Base-by-base conservation (phyloP, 2,797 vertebrate species). In the Danio albolineatus region DNA sequence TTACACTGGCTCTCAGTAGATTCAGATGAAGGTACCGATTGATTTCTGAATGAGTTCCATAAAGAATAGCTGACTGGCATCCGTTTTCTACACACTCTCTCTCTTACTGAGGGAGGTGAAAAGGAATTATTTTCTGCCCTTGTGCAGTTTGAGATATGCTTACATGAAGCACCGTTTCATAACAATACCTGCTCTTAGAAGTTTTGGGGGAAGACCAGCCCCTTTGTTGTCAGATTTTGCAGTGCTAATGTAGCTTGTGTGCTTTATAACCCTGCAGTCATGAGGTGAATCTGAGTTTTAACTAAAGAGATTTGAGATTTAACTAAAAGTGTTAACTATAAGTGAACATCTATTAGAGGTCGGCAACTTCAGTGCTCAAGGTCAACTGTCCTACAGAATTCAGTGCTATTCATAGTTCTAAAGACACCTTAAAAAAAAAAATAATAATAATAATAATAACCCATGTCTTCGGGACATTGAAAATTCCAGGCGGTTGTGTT, bases 11-110 rank as follows among this genome's bases (percentile, higher is more conserved):
- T 8, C 66, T 72, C 44, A 10, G 8, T 60, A 19, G 36, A 74
- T 76, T 39, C 59, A 53, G 2, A 70, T 65, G n/a, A 57, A 61
- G 19, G 43, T 62, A 21, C 5, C 14, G 19, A 48, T 53, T 84
- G 71, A 75, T 69, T 67, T 57, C 44, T 60, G 46, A 53, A 36
- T 41, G 48, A 53, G 14, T 57, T 78, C 28, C 64, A 49, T 78
- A 78, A 60, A 60, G 43, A 48, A 69, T 39, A 21, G 54, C 54
- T 49, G 64, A 48, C 9, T 38, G 64, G 43, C 59, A 21, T 59
- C 41, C 12, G 4, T 38, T 57, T 77, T 48, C 4, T 65, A 17
- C 14, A 4, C 0, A 4, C 4, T 4, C 10, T 0, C 5, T 53
- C 41, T 38, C 17, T 0, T 13, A 16, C 4, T 13, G 13, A 64